phyloP scores from a whole-genome alignment of 2,113 vertebrate genomes.

The Hiodon alosoides region DNA sequence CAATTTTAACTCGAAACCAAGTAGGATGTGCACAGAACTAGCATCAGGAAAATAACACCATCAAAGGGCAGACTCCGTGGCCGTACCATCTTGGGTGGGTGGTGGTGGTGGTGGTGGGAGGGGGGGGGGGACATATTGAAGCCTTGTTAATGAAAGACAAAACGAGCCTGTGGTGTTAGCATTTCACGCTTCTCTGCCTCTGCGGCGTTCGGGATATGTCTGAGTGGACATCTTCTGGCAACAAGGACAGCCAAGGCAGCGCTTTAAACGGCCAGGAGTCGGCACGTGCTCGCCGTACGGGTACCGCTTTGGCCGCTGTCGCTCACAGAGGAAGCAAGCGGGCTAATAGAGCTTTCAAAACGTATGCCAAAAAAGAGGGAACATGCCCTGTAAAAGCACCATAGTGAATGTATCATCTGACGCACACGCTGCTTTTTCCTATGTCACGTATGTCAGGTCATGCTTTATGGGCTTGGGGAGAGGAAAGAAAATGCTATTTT shows the following conservation, averaged over 20 bases:
- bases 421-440: slow-evolving; percentile 6
- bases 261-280: not conserved
- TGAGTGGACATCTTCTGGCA: not conserved
- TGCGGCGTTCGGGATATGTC: not conserved
- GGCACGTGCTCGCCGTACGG: too few species aligned
- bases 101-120: too few species aligned
- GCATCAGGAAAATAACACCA: too few species aligned
- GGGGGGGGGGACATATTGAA: too few species aligned
- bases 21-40: too few species aligned
- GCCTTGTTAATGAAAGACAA: not conserved
- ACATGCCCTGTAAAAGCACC: slow-evolving; percentile 3
- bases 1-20: too few species aligned
- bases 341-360: too few species aligned
- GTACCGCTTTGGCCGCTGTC: not conserved
- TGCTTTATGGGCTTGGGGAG: slow-evolving; percentile 4
- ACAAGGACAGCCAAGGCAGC: too few species aligned
- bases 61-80: too few species aligned
- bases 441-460: not conserved
- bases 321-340: not conserved
- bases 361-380: not conserved
- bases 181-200: not conserved
- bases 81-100: too few species aligned
- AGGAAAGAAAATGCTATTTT: slow-evolving; percentile 13
- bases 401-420: slow-evolving; percentile 19
- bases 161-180: not conserved